Base-by-base conservation (phyloP, 2,888 invertebrate genomes). In the Tholera decimalis region DNA sequence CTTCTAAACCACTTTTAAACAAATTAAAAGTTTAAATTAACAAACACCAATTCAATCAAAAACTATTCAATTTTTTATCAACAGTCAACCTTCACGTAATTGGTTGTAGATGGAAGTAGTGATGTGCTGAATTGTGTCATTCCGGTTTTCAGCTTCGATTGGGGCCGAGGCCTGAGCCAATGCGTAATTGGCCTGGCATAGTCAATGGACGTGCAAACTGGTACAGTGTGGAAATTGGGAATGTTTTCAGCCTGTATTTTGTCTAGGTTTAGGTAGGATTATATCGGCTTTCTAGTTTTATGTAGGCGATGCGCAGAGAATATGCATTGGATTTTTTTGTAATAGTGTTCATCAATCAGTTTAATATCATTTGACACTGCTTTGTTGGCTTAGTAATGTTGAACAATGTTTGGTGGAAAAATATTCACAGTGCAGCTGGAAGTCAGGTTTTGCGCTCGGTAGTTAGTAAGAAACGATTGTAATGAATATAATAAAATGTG, bases 191-290 rank as follows among this genome's bases (percentile, higher is more conserved):
- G 73, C 59, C 35, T 37, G 55, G 59, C 59, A 56, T 77, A 77
- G 78, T 53, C 50, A 64, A 59, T 56, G 43, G 59, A 77, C 73
- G 73, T 74, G 73, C 73, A 73, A 65, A 72, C 77, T 30, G 30
- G 13, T 30, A 24, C 49, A 44, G 73, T 77, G 54, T 53, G 51
- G 55, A 56, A 64, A 56, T 43, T 35, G 46, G 18, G 20, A 59
- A 51, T 64, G 51, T 76, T 62, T 61, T 57, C 18, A 9, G 35
- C 28, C 15, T 50, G 28, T 8, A 37, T 24, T 39, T 47, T 24
- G 24, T 39, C 43, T 44, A 22, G 20, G 24, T 39, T 47, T 44
- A 22, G 20, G 30, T 30, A 6, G 22, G 20, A 35, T 47, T 20
- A 49, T 54, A 69, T 41, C 9, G 30, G 44, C 8, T 50, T 51